Conservation (phyloP, 2,888 invertebrate genomes). For the Cheilosia pagana region DNA sequence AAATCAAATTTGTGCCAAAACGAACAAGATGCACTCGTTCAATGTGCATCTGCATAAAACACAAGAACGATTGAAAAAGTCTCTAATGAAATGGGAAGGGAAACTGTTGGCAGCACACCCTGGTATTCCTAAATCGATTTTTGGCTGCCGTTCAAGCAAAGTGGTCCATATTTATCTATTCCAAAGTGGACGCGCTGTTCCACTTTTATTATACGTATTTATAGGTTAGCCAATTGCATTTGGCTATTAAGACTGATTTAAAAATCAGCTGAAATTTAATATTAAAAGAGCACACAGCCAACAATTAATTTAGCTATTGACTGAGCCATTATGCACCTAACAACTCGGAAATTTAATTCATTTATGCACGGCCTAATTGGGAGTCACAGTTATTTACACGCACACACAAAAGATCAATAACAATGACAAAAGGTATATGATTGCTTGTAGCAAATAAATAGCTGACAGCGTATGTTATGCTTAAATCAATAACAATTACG, state of each 20-base stretch:
- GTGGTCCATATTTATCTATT: slow-evolving; percentile 1
- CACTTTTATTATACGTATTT: not conserved
- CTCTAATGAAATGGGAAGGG: not conserved
- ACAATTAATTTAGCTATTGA: too few species aligned
- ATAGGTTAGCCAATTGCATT: too few species aligned
- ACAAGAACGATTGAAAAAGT: too few species aligned
- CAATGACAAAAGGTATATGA: slow-evolving; percentile 37
- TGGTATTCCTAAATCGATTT: slow-evolving; percentile 5
- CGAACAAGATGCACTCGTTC: not conserved
- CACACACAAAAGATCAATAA: slow-evolving; percentile 18
- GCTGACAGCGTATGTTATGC: slow-evolving; percentile 19
- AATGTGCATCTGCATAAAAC: too few species aligned
- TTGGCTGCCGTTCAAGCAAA: slow-evolving; percentile 7
- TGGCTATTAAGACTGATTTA: not conserved
- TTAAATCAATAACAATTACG: slow-evolving; percentile 4
- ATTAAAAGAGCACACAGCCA: too few species aligned
- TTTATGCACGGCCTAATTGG: too few species aligned
- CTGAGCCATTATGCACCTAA: too few species aligned
- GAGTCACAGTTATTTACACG: slow-evolving; percentile 1
- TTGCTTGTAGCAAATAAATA: slow-evolving; percentile 7
- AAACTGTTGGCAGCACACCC: not conserved
- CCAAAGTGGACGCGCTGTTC: not conserved
- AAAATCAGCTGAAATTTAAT: not conserved
- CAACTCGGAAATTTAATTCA: too few species aligned
- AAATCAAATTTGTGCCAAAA: not conserved